Base-by-base conservation (phyloP, 2,113 vertebrate genomes). In the Leptosomus discolor region DNA sequence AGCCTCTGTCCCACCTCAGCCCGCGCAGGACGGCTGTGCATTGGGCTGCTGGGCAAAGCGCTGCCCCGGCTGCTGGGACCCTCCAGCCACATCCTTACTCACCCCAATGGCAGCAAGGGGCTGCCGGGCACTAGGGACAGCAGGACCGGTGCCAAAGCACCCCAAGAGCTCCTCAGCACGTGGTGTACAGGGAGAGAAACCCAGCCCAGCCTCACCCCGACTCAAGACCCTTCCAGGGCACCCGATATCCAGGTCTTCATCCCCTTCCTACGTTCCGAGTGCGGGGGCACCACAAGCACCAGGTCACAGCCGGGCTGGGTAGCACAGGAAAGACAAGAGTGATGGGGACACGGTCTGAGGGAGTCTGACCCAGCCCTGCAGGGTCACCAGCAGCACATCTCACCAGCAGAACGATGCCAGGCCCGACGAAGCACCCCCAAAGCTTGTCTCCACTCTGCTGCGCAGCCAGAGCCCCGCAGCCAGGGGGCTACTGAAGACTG, bases 21-120 rank as follows among this genome's bases (percentile, higher is more conserved):
- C 41, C 16, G 2, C 1, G 3, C 0, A 48, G 68, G 45, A 74
- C 43, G 51, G 24, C 32, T 2, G 0, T 0, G 29, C 4, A 4
- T 1, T 3, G 16, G 39, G 32, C 48, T 15, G 54, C 56, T 0
- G 7, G 83, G 50, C 36, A 39, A 57, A 56, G 43, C 8, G 2
- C 77, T 57, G 68, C n/a, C 41, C 58, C 9, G 1, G 51, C 68
- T 67, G 64, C 90, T 8, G 18, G 12, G 27, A 50, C 48, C 41
- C 24, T n/a, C 50, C 45, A 5, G 34, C 32, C 56, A 11, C 3
- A 0, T 68, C 36, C 36, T 13, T 11, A 1, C 45, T 6, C n/a
- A 15, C 7, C 67, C 46, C 3, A 1, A 7, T 1, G 12, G 77
- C 34, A 70, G 29, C 6, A 10, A 70, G 57, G 46, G 56, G 51